phyloP scores from a whole-genome alignment of 2,888 invertebrate species.

The Eristalinus sepulchralis region DNA sequence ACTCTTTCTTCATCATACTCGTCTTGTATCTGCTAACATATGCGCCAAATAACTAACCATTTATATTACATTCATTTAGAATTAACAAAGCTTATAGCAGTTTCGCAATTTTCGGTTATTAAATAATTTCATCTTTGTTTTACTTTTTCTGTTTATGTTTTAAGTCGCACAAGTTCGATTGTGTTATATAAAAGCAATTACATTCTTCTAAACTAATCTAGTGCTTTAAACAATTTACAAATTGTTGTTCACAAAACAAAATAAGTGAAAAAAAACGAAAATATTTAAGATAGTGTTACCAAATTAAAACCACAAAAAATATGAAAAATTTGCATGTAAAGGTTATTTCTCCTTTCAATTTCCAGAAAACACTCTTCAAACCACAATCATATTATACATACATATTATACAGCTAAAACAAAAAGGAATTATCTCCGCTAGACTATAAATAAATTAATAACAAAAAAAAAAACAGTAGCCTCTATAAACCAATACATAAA shows the following conservation, averaged over 20 bases:
- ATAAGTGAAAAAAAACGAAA: conserved; percentile 4
- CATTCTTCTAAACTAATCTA: conserved; percentile 40
- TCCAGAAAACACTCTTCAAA: conserved; percentile 60
- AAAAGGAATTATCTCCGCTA: conserved; percentile 37
- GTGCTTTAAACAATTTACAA: conserved; percentile 70
- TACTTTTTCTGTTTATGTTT: neutral
- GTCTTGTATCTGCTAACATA: too few relatives aligned
- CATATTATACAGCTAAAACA: conserved; percentile 29
- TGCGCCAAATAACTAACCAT: too few relatives aligned
- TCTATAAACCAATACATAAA: conserved; percentile 20
- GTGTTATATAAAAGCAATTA: conserved; percentile 14
- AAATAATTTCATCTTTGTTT: neutral
- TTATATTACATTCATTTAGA: too few relatives aligned
- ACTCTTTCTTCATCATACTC: too few relatives aligned
- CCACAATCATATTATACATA: conserved; percentile 64
- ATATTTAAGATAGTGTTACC: neutral
- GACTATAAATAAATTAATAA: conserved; percentile 13
- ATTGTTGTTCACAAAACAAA: conserved; percentile 48
- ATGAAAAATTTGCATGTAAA: conserved; percentile 10
- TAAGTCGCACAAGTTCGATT: neutral
- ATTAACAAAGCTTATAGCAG: too few relatives aligned
- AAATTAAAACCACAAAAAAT: conserved; percentile 17
- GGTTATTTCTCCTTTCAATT: conserved; percentile 41
- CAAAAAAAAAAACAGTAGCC: conserved; percentile 15
- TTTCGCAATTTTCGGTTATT: too few relatives aligned